A percentile compares a stretch with the other conserved stretches of the same genome.
These are phyloP conservation scores for Trogon melanurus DNA, from an alignment of 2,113 vertebrate genomes.

Conservation along the genomic window DNA sequence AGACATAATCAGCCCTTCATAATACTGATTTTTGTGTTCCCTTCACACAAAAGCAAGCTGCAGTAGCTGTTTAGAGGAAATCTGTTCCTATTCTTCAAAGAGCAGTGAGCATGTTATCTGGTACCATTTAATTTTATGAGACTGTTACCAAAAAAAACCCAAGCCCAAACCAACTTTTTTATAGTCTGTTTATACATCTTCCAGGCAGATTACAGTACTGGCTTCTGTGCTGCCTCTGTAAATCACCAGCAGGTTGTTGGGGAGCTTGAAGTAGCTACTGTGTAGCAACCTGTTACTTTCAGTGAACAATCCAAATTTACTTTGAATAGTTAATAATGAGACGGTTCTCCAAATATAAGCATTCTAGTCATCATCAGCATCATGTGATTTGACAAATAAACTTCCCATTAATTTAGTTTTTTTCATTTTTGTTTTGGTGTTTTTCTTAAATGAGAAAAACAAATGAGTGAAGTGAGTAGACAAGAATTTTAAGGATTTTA, in stretches of 20 bases:
- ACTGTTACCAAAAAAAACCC: neutral
- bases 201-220: neutral
- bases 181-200: neutral
- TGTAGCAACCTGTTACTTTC: neutral
- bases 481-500: neutral
- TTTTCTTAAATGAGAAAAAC: neutral
- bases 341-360: neutral
- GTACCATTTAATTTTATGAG: neutral
- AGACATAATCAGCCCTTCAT: neutral
- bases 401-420: neutral
- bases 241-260: neutral
- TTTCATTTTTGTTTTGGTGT: accelerated
- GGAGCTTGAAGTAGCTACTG: neutral
- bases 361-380: neutral
- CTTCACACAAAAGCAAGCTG: neutral
- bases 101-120: neutral
- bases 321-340: neutral
- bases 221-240: neutral
- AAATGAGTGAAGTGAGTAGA: neutral
- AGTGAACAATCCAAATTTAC: neutral
- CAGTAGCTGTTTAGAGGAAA: neutral
- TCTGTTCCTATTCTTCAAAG: neutral
- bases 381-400: neutral
- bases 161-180: neutral
- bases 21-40: neutral